A percentile compares a stretch with the other conserved stretches of the same genome.
phyloP scores from a whole-genome alignment of 2,888 invertebrate species.

The Drosophila mercatorum region DNA sequence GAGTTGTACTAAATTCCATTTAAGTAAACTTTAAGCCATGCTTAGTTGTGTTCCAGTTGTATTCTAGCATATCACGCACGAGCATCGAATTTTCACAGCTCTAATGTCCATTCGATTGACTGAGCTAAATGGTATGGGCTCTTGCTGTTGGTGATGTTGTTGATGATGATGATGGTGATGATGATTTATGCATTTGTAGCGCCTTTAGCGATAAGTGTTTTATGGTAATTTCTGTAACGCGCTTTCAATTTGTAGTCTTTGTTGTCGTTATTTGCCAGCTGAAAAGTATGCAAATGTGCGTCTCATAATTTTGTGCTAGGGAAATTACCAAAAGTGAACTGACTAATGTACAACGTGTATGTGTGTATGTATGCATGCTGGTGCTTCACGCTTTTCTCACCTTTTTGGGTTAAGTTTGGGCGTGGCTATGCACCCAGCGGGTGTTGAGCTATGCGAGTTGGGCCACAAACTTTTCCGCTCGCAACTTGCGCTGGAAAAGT shows the following conservation, averaged over 20 bases:
- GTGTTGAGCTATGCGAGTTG: slow-evolving; percentile 22
- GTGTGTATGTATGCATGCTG: neutral
- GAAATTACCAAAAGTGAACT: slow-evolving; percentile 47
- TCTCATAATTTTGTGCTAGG: slow-evolving; percentile 59
- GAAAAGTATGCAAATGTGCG: slow-evolving; percentile 61
- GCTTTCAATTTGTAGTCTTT: slow-evolving; percentile 55
- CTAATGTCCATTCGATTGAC: slow-evolving; percentile 14
- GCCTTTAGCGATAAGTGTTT: slow-evolving; percentile 57
- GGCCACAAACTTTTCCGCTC: slow-evolving; percentile 31
- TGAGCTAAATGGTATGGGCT: slow-evolving; percentile 7
- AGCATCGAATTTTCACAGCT: neutral
- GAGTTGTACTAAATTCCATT: neutral
- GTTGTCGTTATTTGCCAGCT: slow-evolving; percentile 17
- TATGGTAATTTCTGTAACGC: slow-evolving; percentile 63
- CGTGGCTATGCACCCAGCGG: neutral
- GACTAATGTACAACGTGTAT: slow-evolving; percentile 1
- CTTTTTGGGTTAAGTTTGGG: slow-evolving; percentile 2
- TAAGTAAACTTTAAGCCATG: neutral
- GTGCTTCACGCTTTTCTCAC: slow-evolving; percentile 4
- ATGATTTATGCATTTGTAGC: slow-evolving; percentile 69
- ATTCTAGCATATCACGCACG: neutral
- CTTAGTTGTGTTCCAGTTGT: neutral
- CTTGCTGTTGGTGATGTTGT: slow-evolving; percentile 13
- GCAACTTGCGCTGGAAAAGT: slow-evolving; percentile 45
- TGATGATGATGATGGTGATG: slow-evolving; percentile 23